A percentile compares a stretch with the other conserved stretches of the same genome.
These are phyloP conservation scores for Tetropium fuscum DNA, from an alignment of 2,888 invertebrate species.

Conservation along the genomic window DNA sequence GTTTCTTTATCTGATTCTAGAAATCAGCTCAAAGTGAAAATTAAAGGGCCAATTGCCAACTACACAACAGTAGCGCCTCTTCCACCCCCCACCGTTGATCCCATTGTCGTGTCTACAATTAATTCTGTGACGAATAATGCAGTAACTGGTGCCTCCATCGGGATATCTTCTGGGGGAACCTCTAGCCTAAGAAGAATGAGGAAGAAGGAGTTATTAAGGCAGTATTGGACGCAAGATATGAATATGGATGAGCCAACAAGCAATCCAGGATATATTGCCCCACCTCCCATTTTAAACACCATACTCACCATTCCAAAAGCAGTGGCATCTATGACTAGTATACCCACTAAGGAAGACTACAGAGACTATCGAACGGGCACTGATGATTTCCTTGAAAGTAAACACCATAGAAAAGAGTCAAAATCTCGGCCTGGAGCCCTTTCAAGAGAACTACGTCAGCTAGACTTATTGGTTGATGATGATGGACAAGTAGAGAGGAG, in stretches of 20 bases:
- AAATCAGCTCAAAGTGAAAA: conserved; percentile 90
- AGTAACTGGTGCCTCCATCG: conserved; percentile 53
- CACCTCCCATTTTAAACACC: conserved; percentile 74
- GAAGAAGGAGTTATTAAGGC: conserved; percentile 87
- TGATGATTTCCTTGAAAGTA: conserved; percentile 71
- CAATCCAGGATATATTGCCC: conserved; percentile 69
- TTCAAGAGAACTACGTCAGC: conserved; percentile 73
- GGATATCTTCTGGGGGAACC: conserved; percentile 69
- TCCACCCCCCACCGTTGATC: conserved; percentile 70
- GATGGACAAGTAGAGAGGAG: conserved; percentile 68
- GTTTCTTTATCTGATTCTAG: conserved; percentile 84
- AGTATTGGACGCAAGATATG: conserved; percentile 89
- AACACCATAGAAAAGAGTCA: conserved; percentile 74
- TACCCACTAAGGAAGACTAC: conserved; percentile 88
- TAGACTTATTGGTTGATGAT: conserved; percentile 73
- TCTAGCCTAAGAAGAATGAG: conserved; percentile 87
- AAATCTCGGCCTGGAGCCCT: conserved; percentile 69
- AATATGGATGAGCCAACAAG: conserved; percentile 83
- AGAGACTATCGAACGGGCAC: conserved; percentile 68
- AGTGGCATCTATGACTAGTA: conserved; percentile 88
- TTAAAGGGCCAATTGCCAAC: conserved; percentile 89
- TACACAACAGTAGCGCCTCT: conserved; percentile 73
- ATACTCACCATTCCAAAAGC: conserved; percentile 89
- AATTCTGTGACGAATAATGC: conserved; percentile 66
- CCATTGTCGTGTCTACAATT: conserved; percentile 63